A percentile compares a stretch with the other conserved stretches of the same genome.
Conservation (phyloP, 2,888 invertebrate species). For the Epinotia ramella region DNA sequence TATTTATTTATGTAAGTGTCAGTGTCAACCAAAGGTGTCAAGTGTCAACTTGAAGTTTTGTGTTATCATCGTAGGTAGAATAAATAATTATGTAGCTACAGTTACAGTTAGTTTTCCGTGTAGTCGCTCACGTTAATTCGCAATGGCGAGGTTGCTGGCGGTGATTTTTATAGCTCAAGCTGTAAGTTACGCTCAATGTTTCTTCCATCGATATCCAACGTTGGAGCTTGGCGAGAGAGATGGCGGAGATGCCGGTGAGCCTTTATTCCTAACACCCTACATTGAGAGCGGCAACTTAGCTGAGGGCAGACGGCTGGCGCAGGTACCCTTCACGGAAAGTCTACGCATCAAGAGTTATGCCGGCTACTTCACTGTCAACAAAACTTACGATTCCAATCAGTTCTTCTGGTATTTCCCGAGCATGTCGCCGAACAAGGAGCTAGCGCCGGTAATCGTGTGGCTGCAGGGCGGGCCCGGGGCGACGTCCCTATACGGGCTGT, state of each 20-base stretch:
- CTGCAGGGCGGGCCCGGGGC: slow-evolving; percentile 95
- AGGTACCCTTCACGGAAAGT: slow-evolving; percentile 86
- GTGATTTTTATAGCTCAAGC: slow-evolving; percentile 57
- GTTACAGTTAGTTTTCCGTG: background rate
- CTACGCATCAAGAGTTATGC: slow-evolving; percentile 88
- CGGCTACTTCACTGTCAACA: slow-evolving; percentile 94
- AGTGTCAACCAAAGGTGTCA: too few relatives aligned
- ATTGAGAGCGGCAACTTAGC: slow-evolving; percentile 89
- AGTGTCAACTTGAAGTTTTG: slow-evolving; percentile 12
- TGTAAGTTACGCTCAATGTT: slow-evolving; percentile 58
- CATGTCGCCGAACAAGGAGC: slow-evolving; percentile 76
- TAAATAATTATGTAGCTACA: slow-evolving; percentile 1
- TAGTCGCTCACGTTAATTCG: slow-evolving; percentile 35
- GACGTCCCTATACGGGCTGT: slow-evolving; percentile 91
- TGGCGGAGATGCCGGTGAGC: slow-evolving; percentile 79
- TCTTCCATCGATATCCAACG: slow-evolving; percentile 71
- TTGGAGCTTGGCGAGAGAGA: slow-evolving; percentile 64
- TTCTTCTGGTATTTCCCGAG: slow-evolving; percentile 98
- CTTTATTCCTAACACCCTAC: slow-evolving; percentile 91
- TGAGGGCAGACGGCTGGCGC: slow-evolving; percentile 84
- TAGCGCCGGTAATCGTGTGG: slow-evolving; percentile 92
- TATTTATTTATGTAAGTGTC: background rate
- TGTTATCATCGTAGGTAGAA: slow-evolving; percentile 7
- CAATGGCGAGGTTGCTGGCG: slow-evolving; percentile 60
- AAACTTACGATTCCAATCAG: slow-evolving; percentile 90